Evolutionary conservation across 2,888 invertebrate genomes (phyloP).

Genomic region (Patella caerulea): DNA sequence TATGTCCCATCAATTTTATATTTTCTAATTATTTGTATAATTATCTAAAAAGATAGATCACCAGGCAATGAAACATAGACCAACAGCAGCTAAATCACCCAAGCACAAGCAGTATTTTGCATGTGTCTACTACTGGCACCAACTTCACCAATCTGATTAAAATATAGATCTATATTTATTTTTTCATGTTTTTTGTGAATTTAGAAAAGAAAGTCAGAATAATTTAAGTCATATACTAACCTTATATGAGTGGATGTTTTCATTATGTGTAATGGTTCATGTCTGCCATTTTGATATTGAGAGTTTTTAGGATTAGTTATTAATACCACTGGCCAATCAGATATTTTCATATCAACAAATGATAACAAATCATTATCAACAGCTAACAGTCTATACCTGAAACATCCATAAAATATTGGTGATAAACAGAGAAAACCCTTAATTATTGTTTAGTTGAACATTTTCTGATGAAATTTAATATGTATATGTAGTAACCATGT

Average conservation of each 20-base stretch:
- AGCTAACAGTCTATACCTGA: slow-evolving; percentile 85
- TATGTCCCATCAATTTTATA: neutral
- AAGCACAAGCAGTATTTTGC: too few relatives aligned
- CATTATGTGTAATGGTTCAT: slow-evolving; percentile 81
- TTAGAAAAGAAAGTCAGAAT: neutral
- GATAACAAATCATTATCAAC: slow-evolving; percentile 91
- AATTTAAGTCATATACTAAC: slow-evolving; percentile 68
- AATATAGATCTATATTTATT: too few relatives aligned
- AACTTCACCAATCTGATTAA: too few relatives aligned
- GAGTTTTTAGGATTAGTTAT: slow-evolving; percentile 94
- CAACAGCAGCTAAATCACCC: too few relatives aligned
- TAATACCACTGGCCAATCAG: slow-evolving; percentile 85
- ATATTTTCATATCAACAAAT: slow-evolving; percentile 80
- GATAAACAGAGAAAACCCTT: too few relatives aligned
- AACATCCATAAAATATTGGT: slow-evolving; percentile 30
- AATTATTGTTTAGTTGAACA: too few relatives aligned
- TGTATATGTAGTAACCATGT: too few relatives aligned
- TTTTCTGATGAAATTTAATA: too few relatives aligned
- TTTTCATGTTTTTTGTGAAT: too few relatives aligned
- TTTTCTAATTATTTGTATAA: neutral
- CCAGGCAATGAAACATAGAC: too few relatives aligned
- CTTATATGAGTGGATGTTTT: slow-evolving; percentile 83
- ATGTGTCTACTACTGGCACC: too few relatives aligned
- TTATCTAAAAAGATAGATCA: too few relatives aligned
- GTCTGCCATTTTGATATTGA: slow-evolving; percentile 80